phyloP scores from a whole-genome alignment of 2,797 vertebrate genomes.

The Oryzias dopingdopingensis region DNA sequence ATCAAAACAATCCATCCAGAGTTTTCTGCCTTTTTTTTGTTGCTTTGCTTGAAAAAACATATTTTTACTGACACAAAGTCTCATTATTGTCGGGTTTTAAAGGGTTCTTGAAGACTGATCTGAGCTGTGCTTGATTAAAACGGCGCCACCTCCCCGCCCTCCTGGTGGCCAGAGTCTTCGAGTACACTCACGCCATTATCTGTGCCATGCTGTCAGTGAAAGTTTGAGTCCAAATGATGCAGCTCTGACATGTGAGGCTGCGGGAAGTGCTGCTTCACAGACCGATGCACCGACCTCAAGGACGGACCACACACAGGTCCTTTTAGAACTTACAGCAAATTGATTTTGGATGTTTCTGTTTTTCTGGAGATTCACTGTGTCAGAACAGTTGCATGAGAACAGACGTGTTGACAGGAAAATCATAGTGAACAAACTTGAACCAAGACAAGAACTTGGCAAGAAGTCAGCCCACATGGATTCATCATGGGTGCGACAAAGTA shows the following conservation, averaged over 20 bases:
- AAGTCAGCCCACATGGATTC: too few relatives aligned
- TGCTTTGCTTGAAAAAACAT: not conserved
- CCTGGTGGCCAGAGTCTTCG: not conserved
- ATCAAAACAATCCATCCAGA: not conserved
- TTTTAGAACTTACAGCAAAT: not conserved
- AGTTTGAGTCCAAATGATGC: not conserved
- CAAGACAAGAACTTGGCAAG: too few relatives aligned
- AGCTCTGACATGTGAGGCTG: too few relatives aligned
- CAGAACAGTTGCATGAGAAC: too few relatives aligned
- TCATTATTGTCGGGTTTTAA: not conserved
- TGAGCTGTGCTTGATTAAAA: too few relatives aligned
- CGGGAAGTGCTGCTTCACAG: too few relatives aligned
- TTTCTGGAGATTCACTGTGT: too few relatives aligned
- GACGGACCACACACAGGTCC: not conserved
- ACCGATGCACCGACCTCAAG: not conserved
- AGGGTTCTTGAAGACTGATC: constrained; percentile 2
- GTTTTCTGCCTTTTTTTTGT: not conserved
- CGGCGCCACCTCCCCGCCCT: not conserved
- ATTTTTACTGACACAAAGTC: not conserved
- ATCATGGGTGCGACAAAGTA: too few relatives aligned
- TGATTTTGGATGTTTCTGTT: not conserved
- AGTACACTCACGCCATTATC: not conserved
- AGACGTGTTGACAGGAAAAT: too few relatives aligned
- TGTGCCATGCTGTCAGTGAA: not conserved
- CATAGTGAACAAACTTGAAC: too few relatives aligned